Conservation (phyloP, 2,888 invertebrate species). For the Ctenicera cuprea region DNA sequence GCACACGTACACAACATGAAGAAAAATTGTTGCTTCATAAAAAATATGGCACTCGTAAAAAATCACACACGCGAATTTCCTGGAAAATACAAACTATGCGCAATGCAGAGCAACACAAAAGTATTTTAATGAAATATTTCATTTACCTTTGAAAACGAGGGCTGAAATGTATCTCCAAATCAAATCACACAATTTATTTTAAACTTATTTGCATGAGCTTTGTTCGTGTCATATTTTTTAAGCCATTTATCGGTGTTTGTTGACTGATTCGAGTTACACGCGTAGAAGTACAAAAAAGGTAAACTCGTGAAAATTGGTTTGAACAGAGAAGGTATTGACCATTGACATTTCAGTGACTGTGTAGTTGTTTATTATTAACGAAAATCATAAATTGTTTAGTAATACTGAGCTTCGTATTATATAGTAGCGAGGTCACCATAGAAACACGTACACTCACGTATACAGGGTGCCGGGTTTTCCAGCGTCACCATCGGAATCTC, state of each 20-base stretch:
- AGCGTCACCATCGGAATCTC: no score
- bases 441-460: no score
- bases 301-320: no score
- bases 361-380: no score
- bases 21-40: slow-evolving; percentile 15
- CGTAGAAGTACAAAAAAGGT: no score
- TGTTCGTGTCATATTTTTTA: neutral
- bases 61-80: slow-evolving; percentile 17
- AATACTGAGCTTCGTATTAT: no score
- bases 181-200: neutral
- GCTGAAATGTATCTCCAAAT: neutral
- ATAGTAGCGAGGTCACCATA: no score
- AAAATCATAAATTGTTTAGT: no score
- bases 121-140: slow-evolving; percentile 22
- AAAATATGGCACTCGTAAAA: slow-evolving; percentile 28
- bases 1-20: slow-evolving; percentile 17
- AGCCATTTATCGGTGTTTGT: neutral
- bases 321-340: no score
- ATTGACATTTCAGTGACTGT: no score
- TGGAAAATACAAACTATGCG: slow-evolving; percentile 10
- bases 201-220: neutral
- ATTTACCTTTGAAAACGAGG: neutral
- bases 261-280: no score
- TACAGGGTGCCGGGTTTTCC: no score
- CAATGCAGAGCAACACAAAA: neutral